Evolutionary conservation across 2,113 vertebrate genomes (phyloP).

Genomic region (Falcunculus frontatus): DNA sequence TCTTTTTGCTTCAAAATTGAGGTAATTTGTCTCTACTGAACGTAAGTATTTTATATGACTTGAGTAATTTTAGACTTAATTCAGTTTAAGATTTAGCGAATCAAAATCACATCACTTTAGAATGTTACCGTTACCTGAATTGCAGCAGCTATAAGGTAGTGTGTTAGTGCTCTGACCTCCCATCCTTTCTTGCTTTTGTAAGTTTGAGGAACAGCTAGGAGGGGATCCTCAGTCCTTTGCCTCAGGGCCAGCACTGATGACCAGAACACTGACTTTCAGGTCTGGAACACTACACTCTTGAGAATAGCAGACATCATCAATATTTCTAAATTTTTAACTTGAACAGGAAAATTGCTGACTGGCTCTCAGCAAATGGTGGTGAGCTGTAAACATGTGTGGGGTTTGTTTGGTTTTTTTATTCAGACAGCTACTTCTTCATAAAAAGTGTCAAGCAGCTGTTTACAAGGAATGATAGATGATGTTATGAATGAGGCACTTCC

Average conservation of each 20-base stretch:
- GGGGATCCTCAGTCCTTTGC: neutral
- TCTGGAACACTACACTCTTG: neutral
- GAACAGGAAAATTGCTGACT: neutral
- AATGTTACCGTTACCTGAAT: neutral
- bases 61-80: neutral
- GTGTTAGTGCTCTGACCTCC: neutral
- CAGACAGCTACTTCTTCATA: neutral
- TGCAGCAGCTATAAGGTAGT: neutral
- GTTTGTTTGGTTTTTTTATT: neutral
- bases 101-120: neutral
- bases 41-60: neutral
- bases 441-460: neutral
- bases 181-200: neutral
- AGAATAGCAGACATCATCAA: neutral
- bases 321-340: neutral
- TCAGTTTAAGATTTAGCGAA: neutral
- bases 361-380: neutral
- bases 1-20: neutral
- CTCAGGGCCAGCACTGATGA: neutral
- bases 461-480: neutral
- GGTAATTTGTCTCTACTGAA: neutral
- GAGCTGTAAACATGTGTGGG: neutral
- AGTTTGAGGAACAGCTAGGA: neutral
- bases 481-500: neutral
- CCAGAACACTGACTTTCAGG: neutral